Evolutionary conservation across 2,113 vertebrate species (phyloP).

Genomic region (Bucco capensis): DNA sequence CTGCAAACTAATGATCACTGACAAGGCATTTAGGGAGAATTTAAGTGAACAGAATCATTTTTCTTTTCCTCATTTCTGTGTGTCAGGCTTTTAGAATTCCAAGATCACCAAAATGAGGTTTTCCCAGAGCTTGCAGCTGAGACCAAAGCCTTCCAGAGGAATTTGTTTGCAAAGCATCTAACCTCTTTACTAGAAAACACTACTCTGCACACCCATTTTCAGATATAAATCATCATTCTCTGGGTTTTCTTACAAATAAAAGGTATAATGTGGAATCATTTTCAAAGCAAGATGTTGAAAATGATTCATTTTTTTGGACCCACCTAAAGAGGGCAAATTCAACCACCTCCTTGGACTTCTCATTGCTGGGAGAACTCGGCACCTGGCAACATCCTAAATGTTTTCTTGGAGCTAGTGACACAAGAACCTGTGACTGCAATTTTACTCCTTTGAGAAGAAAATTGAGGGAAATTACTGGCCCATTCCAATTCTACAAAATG

Average conservation of each 20-base stretch:
- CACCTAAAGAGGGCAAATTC: neutral
- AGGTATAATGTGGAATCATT: neutral
- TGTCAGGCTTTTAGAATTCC: neutral
- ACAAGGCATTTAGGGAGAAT: neutral
- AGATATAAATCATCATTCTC: neutral
- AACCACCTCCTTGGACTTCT: neutral
- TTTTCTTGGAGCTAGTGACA: neutral
- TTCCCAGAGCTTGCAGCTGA: neutral
- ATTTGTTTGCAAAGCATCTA: neutral
- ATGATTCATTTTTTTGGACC: neutral
- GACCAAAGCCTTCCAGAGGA: neutral
- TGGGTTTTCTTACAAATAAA: neutral
- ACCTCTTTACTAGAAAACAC: neutral
- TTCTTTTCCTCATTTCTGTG: neutral
- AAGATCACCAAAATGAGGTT: neutral
- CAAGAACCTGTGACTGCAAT: neutral
- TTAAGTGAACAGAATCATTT: neutral
- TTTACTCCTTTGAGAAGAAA: neutral
- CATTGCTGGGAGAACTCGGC: neutral
- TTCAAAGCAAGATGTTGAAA: neutral
- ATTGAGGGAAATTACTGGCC: neutral
- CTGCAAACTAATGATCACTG: neutral
- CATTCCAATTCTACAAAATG: neutral
- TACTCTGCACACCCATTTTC: neutral
- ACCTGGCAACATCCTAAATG: neutral